These are phyloP conservation scores for Poecile atricapillus DNA, from an alignment of 2,113 vertebrate genomes.

Conservation along the genomic window DNA sequence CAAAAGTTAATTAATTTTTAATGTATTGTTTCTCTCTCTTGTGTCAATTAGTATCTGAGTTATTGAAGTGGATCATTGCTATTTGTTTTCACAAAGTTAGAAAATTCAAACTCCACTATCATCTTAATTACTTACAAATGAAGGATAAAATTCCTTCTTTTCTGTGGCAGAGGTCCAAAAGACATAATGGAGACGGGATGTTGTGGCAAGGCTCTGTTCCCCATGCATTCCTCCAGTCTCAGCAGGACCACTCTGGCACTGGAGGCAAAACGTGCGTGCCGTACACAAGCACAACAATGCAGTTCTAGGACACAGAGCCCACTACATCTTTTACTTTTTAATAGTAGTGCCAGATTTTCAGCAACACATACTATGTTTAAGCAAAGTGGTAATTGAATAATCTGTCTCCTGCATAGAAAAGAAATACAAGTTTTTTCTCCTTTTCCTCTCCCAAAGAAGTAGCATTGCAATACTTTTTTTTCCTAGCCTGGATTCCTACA, in stretches of 20 bases:
- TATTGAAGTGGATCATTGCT: constrained; percentile 55
- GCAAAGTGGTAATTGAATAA: background rate
- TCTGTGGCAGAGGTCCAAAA: background rate
- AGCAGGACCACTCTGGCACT: background rate
- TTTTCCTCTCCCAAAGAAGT: background rate
- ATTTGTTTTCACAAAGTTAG: constrained; percentile 44
- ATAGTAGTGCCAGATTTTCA: background rate
- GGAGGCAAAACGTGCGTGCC: background rate
- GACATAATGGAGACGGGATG: background rate
- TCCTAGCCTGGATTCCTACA: background rate
- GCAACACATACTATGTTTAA: background rate
- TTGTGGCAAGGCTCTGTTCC: background rate
- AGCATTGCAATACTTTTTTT: background rate
- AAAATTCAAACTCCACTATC: constrained; percentile 17
- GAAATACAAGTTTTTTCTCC: background rate
- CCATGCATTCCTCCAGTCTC: background rate
- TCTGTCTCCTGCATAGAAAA: background rate
- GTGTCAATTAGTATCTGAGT: constrained; percentile 36
- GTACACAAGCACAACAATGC: background rate
- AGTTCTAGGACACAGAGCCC: background rate
- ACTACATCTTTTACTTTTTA: background rate
- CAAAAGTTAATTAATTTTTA: constrained; percentile 61
- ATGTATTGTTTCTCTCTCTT: constrained; percentile 44
- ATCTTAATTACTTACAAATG: constrained; percentile 52
- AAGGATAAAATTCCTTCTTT: constrained; percentile 18